A percentile compares a stretch with the other conserved stretches of the same genome.
Evolutionary conservation across 2,113 vertebrate species (phyloP).

Genomic region (Emydocephalus ijimae): DNA sequence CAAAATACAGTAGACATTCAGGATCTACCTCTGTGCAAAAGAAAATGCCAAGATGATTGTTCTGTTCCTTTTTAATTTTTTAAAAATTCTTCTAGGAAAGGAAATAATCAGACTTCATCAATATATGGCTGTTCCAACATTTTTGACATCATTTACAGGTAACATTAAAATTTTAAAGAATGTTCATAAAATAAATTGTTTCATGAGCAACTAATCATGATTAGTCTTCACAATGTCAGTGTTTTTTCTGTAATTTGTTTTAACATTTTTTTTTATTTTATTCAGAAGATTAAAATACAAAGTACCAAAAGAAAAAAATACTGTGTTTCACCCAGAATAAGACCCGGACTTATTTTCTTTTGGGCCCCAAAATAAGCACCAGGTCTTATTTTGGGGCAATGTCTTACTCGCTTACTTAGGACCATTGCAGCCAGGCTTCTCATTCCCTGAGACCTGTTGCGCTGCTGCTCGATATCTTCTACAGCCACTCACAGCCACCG

Average conservation of each 20-base stretch:
- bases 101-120: constrained; percentile 79
- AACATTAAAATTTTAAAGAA: not conserved
- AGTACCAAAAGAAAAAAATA: too few relatives aligned
- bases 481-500: too few relatives aligned
- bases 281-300: too few relatives aligned
- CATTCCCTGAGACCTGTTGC: too few relatives aligned
- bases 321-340: too few relatives aligned
- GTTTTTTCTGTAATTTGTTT: not conserved
- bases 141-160: constrained; percentile 52
- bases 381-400: too few relatives aligned
- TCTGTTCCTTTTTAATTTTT: not conserved
- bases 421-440: too few relatives aligned
- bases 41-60: not conserved
- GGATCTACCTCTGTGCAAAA: not conserved
- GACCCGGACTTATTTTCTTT: too few relatives aligned
- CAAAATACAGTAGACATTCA: not conserved
- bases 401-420: too few relatives aligned
- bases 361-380: too few relatives aligned
- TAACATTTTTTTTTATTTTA: too few relatives aligned
- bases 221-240: not conserved
- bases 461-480: too few relatives aligned
- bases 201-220: not conserved
- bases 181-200: not conserved
- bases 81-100: constrained; percentile 69
- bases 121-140: constrained; percentile 75